phyloP scores from a whole-genome alignment of 1,140 invertebrate genomes.

The Mercenaria mercenaria region DNA sequence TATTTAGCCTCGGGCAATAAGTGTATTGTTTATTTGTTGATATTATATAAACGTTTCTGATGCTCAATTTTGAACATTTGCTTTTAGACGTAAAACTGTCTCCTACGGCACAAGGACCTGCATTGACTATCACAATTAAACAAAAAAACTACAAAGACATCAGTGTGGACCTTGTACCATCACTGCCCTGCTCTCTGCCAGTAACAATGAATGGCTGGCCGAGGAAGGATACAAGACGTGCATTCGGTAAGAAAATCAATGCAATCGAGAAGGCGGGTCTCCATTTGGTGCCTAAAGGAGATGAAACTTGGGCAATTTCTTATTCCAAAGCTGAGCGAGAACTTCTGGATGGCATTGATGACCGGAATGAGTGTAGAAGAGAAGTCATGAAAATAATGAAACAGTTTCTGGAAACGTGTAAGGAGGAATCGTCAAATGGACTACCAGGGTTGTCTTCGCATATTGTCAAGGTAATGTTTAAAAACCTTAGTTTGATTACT shows the following conservation, averaged over 20 bases:
- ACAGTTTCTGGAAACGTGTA: neutral
- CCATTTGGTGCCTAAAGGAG: conserved; percentile 21
- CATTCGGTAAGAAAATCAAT: neutral
- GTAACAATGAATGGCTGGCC: conserved; percentile 2
- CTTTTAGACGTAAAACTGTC: neutral
- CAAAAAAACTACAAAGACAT: neutral
- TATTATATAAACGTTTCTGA: too few relatives aligned
- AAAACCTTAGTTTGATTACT: too few relatives aligned
- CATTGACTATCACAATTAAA: neutral
- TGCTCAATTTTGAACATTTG: too few relatives aligned
- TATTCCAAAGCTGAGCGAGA: conserved; percentile 17
- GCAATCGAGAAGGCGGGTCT: neutral
- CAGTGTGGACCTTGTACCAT: conserved; percentile 20
- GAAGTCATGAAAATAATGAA: conserved; percentile 7
- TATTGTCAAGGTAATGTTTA: conserved; percentile 19
- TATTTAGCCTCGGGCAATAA: too few relatives aligned
- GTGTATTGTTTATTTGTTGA: too few relatives aligned
- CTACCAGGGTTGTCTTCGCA: conserved; percentile 12
- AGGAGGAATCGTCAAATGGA: neutral
- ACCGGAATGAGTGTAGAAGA: conserved; percentile 7
- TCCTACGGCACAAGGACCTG: neutral
- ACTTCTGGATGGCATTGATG: conserved; percentile 2
- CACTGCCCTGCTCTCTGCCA: neutral
- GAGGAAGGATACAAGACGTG: neutral
- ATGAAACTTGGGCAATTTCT: conserved; percentile 18